Conservation (phyloP, 2,888 invertebrate species). For the Drosophila prostipennis region DNA sequence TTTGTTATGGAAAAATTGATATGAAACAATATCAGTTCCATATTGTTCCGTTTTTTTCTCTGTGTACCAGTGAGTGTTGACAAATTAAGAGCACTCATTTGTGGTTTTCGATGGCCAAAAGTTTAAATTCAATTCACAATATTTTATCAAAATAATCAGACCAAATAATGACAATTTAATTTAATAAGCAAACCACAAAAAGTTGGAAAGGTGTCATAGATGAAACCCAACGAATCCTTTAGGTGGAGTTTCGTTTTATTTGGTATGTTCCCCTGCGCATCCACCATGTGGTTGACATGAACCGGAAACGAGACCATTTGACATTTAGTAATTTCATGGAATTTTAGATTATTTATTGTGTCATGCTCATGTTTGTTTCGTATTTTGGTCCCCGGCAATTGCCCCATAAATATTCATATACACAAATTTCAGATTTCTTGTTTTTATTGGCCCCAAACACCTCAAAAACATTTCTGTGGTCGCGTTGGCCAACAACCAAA, state of each 20-base stretch:
- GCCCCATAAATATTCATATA: conserved; percentile 75
- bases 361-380: conserved; percentile 25
- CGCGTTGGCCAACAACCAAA: conserved; percentile 23
- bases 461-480: conserved; percentile 33
- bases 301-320: conserved; percentile 61
- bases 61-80: conserved; percentile 30
- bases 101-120: conserved; percentile 50
- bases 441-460: conserved; percentile 28
- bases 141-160: conserved; percentile 7
- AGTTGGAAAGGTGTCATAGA: conserved; percentile 33
- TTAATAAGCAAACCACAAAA: conserved; percentile 12
- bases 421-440: conserved; percentile 58
- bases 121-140: conserved; percentile 53
- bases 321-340: conserved; percentile 77
- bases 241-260: not conserved
- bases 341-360: conserved; percentile 77
- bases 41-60: too few relatives aligned
- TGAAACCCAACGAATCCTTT: conserved; percentile 3
- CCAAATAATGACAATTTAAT: conserved; percentile 29
- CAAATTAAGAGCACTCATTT: conserved; percentile 64
- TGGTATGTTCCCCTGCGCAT: not conserved
- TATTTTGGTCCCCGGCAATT: conserved; percentile 27
- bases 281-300: conserved; percentile 7
- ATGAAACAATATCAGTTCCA: too few relatives aligned
- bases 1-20: too few relatives aligned